Evolutionary conservation across 2,797 vertebrate genomes (phyloP).

Genomic region (Novumbra hubbsi): DNA sequence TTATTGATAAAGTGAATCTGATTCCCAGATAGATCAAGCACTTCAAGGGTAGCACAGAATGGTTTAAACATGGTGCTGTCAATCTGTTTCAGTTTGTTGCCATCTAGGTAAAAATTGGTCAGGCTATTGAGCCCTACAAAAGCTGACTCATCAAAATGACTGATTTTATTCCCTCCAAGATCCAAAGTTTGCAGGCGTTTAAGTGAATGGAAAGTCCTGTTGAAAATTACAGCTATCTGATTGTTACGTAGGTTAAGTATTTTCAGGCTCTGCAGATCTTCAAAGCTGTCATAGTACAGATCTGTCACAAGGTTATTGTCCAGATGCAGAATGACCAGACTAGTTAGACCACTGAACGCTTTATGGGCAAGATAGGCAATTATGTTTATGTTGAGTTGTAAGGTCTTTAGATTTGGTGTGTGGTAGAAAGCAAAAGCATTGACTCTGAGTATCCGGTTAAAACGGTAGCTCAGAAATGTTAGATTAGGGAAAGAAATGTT

Average conservation of each 20-base stretch:
- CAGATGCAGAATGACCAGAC: slow-evolving; percentile 71
- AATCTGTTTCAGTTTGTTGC: slow-evolving; percentile 75
- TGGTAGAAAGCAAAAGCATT: slow-evolving; percentile 57
- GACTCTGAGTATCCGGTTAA: slow-evolving; percentile 72
- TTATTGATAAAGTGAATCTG: slow-evolving; percentile 58
- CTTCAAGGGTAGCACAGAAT: slow-evolving; percentile 67
- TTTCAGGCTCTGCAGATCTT: slow-evolving; percentile 64
- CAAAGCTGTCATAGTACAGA: slow-evolving; percentile 68
- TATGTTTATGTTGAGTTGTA: slow-evolving; percentile 80
- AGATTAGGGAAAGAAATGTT: slow-evolving; percentile 30
- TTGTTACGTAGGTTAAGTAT: slow-evolving; percentile 82
- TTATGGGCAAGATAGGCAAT: slow-evolving; percentile 66
- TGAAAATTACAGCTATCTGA: slow-evolving; percentile 79
- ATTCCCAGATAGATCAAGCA: slow-evolving; percentile 75
- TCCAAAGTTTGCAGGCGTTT: slow-evolving; percentile 70
- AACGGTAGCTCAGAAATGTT: slow-evolving; percentile 63
- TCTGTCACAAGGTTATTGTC: slow-evolving; percentile 85
- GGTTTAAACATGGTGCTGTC: slow-evolving; percentile 40
- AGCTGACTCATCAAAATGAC: slow-evolving; percentile 55
- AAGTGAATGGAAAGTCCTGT: slow-evolving; percentile 65
- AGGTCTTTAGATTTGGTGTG: slow-evolving; percentile 54
- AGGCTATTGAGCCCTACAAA: slow-evolving; percentile 73
- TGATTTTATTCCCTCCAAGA: slow-evolving; percentile 81
- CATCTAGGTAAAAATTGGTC: slow-evolving; percentile 78
- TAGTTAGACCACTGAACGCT: slow-evolving; percentile 67